Evolutionary conservation across 1,140 invertebrate species (phyloP), one percentile per base, ranked within the genome.

Genomic region (Drosophila arawakana): DNA sequence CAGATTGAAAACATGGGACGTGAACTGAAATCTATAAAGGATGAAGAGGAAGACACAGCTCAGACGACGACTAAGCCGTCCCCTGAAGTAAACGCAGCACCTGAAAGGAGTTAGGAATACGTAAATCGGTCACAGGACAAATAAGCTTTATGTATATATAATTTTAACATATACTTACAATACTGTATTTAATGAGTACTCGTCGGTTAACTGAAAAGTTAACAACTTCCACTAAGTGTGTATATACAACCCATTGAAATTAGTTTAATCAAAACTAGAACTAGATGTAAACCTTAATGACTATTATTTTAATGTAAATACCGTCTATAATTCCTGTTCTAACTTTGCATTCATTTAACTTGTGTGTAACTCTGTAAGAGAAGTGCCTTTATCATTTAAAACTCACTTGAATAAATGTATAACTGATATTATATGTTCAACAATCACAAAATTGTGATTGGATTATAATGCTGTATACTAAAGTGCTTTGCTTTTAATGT

Each of bases 1-100:
- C 74, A 91, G 66, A 41, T 82, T 8, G 76, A 86, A 52, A 90
- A 73, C 13, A 83, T 90, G 49, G 91, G 91, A 41, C 83, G 91
- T 4, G 90, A 92, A 76, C 63, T 92, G 34, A 91, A 92, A 34
- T 91, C 91, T 10, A 49, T 91, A 10, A 63, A 65, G 7, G 84
- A 91, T 44, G 80, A 91, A 3, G 71, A 79, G 15, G 69, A 70
- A 30, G 66, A 82, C 50, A 15, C 41, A 10, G 72, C 68, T 21
- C 63, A 60, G 2, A 57, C 25, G 21, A 72, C 58, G 13, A 47
- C 39, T 9, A 50, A 41, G 49, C 52, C 30, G 7, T 54, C 34
- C 10, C 13, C 39, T 0, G 9, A 58, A 18, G 9, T 47, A 11
- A 60, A 21, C 21, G 39, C 13, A 34, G 8, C 35, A 41, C 47